Conservation (phyloP, 2,113 vertebrate species). For the Progne subis region DNA sequence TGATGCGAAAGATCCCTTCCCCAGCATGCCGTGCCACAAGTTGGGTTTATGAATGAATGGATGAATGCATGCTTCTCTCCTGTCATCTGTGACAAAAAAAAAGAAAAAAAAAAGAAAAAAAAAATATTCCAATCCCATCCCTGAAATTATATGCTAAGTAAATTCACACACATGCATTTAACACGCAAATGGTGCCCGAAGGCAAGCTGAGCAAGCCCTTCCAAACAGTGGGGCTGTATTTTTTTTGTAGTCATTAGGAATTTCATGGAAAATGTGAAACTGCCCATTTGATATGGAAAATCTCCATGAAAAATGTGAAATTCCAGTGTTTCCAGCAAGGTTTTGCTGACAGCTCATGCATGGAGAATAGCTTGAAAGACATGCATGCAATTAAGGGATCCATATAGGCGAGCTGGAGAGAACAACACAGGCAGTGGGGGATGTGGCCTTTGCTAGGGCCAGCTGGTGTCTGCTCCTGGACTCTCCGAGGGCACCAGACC, state of each 20-base stretch:
- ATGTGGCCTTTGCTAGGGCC: conserved; percentile 65
- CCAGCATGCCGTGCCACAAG: conserved; percentile 28
- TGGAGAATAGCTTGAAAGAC: conserved; percentile 70
- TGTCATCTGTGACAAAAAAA: conserved; percentile 1
- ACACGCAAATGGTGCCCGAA: background rate
- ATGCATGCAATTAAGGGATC: conserved; percentile 60
- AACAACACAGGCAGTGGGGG: conserved; percentile 58
- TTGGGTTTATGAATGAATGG: conserved; percentile 52
- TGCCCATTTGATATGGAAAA: conserved; percentile 57
- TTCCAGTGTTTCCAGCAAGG: conserved; percentile 67
- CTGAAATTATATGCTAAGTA: conserved; percentile 62
- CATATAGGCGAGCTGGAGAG: conserved; percentile 19
- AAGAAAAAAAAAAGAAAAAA: background rate
- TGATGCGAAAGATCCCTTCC: conserved; percentile 55
- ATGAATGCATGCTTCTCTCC: conserved; percentile 51
- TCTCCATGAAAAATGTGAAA: conserved; percentile 70
- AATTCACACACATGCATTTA: conserved; percentile 52
- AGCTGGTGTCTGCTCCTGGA: conserved; percentile 67
- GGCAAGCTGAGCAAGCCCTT: conserved; percentile 26
- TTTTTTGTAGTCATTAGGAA: conserved; percentile 39
- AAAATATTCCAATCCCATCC: background rate
- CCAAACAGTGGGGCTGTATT: background rate
- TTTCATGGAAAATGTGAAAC: conserved; percentile 63
- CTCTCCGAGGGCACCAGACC: conserved; percentile 41
- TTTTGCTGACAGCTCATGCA: conserved; percentile 68